These are phyloP conservation scores for Poeciliopsis turrubarensis DNA, from an alignment of 2,113 vertebrate species.

Conservation along the genomic window DNA sequence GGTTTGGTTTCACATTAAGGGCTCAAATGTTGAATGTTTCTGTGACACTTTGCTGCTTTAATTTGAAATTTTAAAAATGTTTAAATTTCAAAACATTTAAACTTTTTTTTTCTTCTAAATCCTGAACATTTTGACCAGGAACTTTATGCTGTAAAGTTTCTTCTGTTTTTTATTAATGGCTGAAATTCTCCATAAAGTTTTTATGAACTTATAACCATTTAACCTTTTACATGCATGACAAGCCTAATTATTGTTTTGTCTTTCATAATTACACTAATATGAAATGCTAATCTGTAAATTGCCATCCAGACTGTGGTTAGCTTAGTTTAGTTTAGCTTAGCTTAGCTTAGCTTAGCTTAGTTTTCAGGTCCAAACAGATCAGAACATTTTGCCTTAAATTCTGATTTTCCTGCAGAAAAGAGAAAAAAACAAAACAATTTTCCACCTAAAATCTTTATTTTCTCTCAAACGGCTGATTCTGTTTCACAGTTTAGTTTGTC, in stretches of 20 bases:
- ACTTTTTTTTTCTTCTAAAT: neutral
- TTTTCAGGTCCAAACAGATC: neutral
- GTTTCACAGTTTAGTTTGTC: too few relatives aligned
- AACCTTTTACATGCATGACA: neutral
- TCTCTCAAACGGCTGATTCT: neutral
- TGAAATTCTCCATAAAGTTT: neutral
- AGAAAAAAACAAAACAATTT: neutral
- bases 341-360: neutral
- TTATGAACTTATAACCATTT: conserved; percentile 15
- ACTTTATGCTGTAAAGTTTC: too few relatives aligned
- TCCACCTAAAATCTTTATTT: neutral
- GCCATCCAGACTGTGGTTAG: neutral
- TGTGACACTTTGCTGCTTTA: neutral
- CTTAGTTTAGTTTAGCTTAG: neutral
- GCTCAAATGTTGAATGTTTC: neutral
- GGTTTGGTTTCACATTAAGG: neutral
- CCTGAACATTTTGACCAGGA: neutral
- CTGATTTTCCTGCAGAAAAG: neutral
- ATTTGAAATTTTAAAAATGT: too few relatives aligned
- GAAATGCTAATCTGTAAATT: neutral
- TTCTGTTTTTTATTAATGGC: neutral
- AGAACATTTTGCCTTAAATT: neutral
- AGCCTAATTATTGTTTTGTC: neutral
- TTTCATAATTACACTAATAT: too few relatives aligned
- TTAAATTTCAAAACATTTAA: too few relatives aligned